Conservation (phyloP, 1,140 invertebrate species). For the Wiebesia pumilae region DNA sequence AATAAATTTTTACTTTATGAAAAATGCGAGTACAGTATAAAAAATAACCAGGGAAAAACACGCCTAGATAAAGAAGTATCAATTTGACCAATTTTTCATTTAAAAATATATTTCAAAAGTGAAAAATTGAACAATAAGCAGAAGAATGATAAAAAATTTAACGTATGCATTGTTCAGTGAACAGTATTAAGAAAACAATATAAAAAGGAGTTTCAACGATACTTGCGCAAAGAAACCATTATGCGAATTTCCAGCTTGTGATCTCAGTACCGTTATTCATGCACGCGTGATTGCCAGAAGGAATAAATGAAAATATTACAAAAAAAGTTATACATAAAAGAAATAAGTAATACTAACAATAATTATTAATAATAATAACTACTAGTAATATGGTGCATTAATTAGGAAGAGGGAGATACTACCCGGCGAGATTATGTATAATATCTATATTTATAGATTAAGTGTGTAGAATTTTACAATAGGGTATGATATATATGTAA, state of each 20-base stretch:
- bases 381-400: not conserved
- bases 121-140: not conserved
- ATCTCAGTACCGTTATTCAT: slow-evolving; percentile 62
- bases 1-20: too few species aligned
- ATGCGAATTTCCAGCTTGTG: slow-evolving; percentile 65
- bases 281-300: slow-evolving; percentile 55
- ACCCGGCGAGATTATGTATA: slow-evolving; percentile 23
- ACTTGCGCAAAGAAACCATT: slow-evolving; percentile 53
- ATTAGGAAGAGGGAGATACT: not conserved
- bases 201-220: slow-evolving; percentile 36
- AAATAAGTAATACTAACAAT: slow-evolving; percentile 20
- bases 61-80: not conserved
- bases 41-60: too few species aligned
- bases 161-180: slow-evolving; percentile 1
- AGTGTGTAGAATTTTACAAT: slow-evolving; percentile 14
- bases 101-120: not conserved
- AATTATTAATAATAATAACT: slow-evolving; percentile 34
- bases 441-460: slow-evolving; percentile 27
- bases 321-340: slow-evolving; percentile 15
- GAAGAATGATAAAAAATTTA: slow-evolving; percentile 24
- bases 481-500: slow-evolving; percentile 7
- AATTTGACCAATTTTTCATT: not conserved
- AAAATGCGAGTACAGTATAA: too few species aligned
- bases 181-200: not conserved
- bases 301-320: slow-evolving; percentile 52